A percentile compares a stretch with the other conserved stretches of the same genome.
These are phyloP conservation scores for Blastomussa wellsi DNA, from an alignment of 92 coral and sea anemone species.

Conservation along the genomic window DNA sequence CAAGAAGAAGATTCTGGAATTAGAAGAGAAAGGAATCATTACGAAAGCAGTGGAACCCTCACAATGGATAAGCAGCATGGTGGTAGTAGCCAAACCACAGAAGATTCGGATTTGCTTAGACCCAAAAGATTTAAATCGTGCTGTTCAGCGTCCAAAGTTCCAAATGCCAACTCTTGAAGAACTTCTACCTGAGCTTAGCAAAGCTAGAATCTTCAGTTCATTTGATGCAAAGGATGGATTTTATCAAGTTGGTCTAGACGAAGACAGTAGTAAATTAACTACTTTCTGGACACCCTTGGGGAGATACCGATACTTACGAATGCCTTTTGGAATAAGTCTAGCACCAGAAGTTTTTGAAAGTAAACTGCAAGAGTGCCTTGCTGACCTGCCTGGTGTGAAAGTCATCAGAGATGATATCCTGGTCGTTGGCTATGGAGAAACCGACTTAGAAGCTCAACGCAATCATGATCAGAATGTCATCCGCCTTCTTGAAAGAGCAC, in stretches of 20 bases:
- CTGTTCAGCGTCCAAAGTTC: slow-evolving; percentile 42
- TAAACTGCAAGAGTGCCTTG: slow-evolving; percentile 44
- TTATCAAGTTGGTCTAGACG: slow-evolving; percentile 44
- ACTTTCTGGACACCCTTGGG: slow-evolving; percentile 59
- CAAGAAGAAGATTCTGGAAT: no score
- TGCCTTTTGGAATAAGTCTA: slow-evolving; percentile 54
- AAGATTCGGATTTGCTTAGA: slow-evolving; percentile 61
- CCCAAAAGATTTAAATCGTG: slow-evolving; percentile 48
- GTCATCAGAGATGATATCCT: slow-evolving; percentile 42
- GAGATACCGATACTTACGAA: slow-evolving; percentile 33
- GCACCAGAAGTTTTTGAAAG: slow-evolving; percentile 65
- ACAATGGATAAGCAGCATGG: slow-evolving; percentile 64
- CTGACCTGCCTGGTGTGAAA: slow-evolving; percentile 39
- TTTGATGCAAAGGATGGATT: no score
- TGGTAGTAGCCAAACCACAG: slow-evolving; percentile 50
- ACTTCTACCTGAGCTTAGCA: slow-evolving; percentile 41
- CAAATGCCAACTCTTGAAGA: slow-evolving; percentile 56
- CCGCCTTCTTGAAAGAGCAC: slow-evolving; percentile 43
- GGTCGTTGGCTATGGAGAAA: slow-evolving; percentile 52
- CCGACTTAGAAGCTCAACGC: slow-evolving; percentile 24
- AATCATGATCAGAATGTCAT: slow-evolving; percentile 50
- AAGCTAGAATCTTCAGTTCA: slow-evolving; percentile 41
- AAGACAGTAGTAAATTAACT: slow-evolving; percentile 31
- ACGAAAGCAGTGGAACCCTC: slow-evolving; percentile 56
- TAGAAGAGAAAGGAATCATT: slow-evolving; percentile 31